A percentile compares a stretch with the other conserved stretches of the same genome.
Evolutionary conservation across 2,113 vertebrate species (phyloP).

Genomic region (Megaceryle maxima): DNA sequence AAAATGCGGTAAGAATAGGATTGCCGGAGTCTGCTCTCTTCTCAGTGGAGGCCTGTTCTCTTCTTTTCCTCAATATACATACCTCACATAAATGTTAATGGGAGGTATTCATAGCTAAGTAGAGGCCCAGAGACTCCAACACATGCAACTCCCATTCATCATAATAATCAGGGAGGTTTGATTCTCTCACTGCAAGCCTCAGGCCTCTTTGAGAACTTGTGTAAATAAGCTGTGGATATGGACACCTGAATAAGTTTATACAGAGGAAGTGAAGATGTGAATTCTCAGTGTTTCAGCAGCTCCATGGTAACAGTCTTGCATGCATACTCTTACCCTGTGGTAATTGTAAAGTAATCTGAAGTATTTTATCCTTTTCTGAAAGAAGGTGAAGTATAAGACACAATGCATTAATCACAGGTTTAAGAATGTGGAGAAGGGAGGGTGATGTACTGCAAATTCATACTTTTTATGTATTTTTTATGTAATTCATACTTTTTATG

Average conservation of each 20-base stretch:
- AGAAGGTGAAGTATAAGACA: background rate
- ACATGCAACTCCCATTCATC: conserved; percentile 20
- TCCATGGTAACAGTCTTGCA: conserved; percentile 53
- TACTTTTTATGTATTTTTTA: background rate
- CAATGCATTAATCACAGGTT: background rate
- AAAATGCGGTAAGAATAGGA: conserved; percentile 68
- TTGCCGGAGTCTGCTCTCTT: conserved; percentile 51
- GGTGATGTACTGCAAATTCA: background rate
- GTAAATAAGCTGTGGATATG: conserved; percentile 22
- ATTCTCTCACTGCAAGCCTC: background rate
- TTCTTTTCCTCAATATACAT: conserved; percentile 59
- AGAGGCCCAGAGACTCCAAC: conserved; percentile 59
- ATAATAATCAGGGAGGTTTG: conserved; percentile 23
- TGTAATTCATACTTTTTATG: too few relatives aligned
- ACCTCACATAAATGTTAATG: conserved; percentile 67
- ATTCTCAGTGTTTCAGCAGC: background rate
- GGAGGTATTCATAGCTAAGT: conserved; percentile 62
- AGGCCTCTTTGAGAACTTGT: conserved; percentile 2
- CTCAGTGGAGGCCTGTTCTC: conserved; percentile 41
- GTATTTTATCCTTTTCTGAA: conserved; percentile 15
- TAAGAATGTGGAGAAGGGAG: background rate
- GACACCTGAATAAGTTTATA: background rate
- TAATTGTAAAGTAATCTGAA: conserved; percentile 12
- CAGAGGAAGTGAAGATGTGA: background rate
- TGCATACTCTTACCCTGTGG: background rate